Evolutionary conservation across 2,888 invertebrate species (phyloP).

Genomic region (Caenorhabditis sp.): DNA sequence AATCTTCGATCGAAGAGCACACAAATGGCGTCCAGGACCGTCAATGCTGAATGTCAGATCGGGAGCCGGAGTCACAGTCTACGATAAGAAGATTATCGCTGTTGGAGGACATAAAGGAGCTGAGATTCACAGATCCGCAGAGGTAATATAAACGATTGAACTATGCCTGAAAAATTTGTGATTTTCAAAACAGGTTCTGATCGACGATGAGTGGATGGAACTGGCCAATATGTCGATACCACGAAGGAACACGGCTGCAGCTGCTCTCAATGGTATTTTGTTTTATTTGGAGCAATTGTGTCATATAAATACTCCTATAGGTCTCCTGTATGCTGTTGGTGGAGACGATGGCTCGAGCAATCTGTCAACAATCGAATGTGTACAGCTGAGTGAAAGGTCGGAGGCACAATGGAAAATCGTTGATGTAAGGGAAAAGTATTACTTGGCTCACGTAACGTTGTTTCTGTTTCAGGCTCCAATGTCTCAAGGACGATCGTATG

Average conservation of each 20-base stretch:
- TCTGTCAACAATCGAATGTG: slow-evolving; percentile 63
- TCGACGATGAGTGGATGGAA: slow-evolving; percentile 47
- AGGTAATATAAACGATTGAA: slow-evolving; percentile 21
- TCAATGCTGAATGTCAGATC: slow-evolving; percentile 60
- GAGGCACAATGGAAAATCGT: slow-evolving; percentile 56
- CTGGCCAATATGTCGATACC: slow-evolving; percentile 49
- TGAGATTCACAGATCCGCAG: slow-evolving; percentile 53
- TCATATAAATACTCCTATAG: slow-evolving; percentile 7
- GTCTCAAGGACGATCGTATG: slow-evolving; percentile 64
- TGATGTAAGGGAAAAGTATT: slow-evolving; percentile 39
- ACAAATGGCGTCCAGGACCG: slow-evolving; percentile 62
- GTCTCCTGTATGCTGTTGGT: slow-evolving; percentile 60
- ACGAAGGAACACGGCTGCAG: slow-evolving; percentile 51
- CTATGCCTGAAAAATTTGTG: background rate
- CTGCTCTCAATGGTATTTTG: slow-evolving; percentile 51
- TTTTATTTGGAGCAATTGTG: background rate
- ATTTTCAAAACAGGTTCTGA: slow-evolving; percentile 46
- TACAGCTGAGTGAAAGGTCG: slow-evolving; percentile 48
- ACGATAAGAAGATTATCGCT: slow-evolving; percentile 55
- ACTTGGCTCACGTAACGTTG: background rate
- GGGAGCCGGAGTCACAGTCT: slow-evolving; percentile 64
- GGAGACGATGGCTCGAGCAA: slow-evolving; percentile 68
- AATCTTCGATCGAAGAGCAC: slow-evolving; percentile 62
- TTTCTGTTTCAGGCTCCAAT: slow-evolving; percentile 49
- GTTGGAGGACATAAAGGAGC: slow-evolving; percentile 65